Evolutionary conservation across 2,797 vertebrate species (phyloP), one percentile per base, ranked within the genome.

Genomic region (Halcyon smyrnensis): DNA sequence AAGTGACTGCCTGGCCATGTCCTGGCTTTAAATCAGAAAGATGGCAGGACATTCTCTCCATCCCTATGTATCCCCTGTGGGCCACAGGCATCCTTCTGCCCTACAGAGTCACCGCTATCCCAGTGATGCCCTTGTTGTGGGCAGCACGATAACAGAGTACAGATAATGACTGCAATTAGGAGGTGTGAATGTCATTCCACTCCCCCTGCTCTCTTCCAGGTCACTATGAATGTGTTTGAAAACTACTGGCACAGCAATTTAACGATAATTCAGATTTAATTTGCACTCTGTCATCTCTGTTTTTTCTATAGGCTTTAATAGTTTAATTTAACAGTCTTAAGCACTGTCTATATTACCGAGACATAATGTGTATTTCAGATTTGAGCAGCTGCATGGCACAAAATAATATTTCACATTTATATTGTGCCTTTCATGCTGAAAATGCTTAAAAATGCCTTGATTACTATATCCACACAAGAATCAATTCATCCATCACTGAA

Each of bases 261-360:
- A 93, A 93, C 1, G 28, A 93, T 95, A 96, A 97, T 96, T 96
- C 91, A 97, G 78, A 92, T 90, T 95, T 96, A 95, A 97, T 94
- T 95, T 97, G 85, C 92, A 90, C 89, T 95, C 91, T 96, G 93
- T 96, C 94, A 92, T 96, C 79, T 93, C 84, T 93, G 68, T 69
- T 93, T 90, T 87, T 91, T 83, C 69, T 82, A 84, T 80, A 88
- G 90, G 86, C 90, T 91, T 94, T 97, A 95, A 97, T 91, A 94
- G 94, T 92, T 96, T 90, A 94, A 95, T 95, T 94, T 95, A 96
- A 93, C 87, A 95, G 91, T 94, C 83, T 93, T 95, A 96, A 97
- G 88, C 87, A 67, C 90, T 94, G 79, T 94, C 96, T 87, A 41
- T 68, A 96, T 85, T 95, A 97, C 93, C 4, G 7, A 85, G 93